Base-by-base conservation (phyloP, 2,888 invertebrate genomes). In the Apamea epomidion region DNA sequence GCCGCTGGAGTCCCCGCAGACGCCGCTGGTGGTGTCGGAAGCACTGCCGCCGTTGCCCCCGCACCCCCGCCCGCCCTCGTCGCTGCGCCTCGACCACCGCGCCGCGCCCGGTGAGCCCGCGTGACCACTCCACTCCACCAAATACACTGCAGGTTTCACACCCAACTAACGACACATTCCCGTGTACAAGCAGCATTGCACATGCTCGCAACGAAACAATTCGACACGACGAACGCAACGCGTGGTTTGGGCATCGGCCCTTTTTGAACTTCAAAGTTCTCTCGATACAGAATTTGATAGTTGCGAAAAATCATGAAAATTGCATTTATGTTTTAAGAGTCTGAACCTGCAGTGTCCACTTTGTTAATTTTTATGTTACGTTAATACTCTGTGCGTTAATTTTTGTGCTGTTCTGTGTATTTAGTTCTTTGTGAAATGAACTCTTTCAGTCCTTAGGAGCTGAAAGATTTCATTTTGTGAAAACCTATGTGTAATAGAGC, bases 1-100 rank as follows among this genome's bases (percentile, higher is more conserved):
- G 92, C 99, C 99, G 6, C 96, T 98, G 93, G 99, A 99, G 91
- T 98, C 98, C 72, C 99, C 99, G 32, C 98, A 98, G 95, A 98
- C 98, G 83, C 98, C 99, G 64, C 97, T 98, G 90, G 97, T 97
- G 84, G 97, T 97, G 85, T 96, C 96, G 71, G 97, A 96, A 88
- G 94, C 96, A 83, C 92, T 97, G 58, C 95, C 96, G 74, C 97
- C 96, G 84, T 92, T 97, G 58, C 95, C 96, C 76, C 96, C 96
- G 92, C 82, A 58, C 54, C 97, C 97, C 76, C 95, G 96, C 45
- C 97, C 97, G 85, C 97, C 97, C 7, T 97, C 96, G 7, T 97
- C 97, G 65, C 96, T 97, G 78, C 96, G 97, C 80, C 96, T 97
- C 90, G 97, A 98, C 89, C 96, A 96, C 91, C 97, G 97, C 91